phyloP scores from a whole-genome alignment of 2,888 invertebrate genomes.

The Caenorhabditis uteleia region DNA sequence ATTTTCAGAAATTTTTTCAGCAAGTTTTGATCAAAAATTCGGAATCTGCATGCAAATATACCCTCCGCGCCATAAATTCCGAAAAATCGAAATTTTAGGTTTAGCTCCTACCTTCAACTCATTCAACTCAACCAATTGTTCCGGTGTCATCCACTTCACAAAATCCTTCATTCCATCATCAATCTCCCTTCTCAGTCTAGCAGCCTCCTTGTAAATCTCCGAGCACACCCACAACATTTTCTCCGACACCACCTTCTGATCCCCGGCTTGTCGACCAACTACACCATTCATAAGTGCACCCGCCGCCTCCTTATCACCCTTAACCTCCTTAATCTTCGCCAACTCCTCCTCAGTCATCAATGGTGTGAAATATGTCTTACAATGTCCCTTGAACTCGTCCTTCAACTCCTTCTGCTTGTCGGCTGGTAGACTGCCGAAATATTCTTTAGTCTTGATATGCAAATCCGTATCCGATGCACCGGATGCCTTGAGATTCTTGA shows the following conservation, averaged over 20 bases:
- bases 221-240: conserved; percentile 33
- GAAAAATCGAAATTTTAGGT: too few species aligned
- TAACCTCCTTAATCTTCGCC: conserved; percentile 25
- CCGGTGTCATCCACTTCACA: conserved; percentile 26
- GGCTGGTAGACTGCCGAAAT: conserved; percentile 4
- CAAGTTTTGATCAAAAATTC: too few species aligned
- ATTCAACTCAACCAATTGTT: conserved; percentile 30
- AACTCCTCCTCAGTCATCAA: conserved; percentile 32
- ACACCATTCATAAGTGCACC: conserved; percentile 29
- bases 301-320: conserved; percentile 25
- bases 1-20: too few species aligned
- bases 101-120: conserved; percentile 15
- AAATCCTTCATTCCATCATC: conserved; percentile 22
- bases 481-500: conserved; percentile 20
- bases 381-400: conserved; percentile 22
- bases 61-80: too few species aligned
- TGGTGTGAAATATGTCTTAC: conserved; percentile 26
- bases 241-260: conserved; percentile 21
- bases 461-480: conserved; percentile 2
- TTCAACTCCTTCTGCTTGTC: conserved; percentile 8
- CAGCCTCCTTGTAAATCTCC: conserved; percentile 10
- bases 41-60: too few species aligned
- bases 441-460: conserved; percentile 21
- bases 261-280: conserved; percentile 38
- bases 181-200: conserved; percentile 15